phyloP scores from a whole-genome alignment of 2,797 vertebrate genomes.

The Enteromius anoplus region DNA sequence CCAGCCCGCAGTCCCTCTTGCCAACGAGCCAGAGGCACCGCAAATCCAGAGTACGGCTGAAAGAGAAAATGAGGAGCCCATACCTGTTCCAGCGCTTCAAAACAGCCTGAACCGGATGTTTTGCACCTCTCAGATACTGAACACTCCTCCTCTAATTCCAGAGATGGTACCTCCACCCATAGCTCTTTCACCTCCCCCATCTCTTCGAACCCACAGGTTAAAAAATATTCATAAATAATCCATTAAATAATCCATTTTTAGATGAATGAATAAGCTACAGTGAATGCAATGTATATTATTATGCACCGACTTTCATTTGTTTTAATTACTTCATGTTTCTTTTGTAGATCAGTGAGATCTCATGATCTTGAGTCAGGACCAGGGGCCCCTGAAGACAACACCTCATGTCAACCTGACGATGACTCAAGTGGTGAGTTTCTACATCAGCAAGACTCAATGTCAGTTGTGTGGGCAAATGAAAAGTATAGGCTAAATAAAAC shows the following conservation, averaged over 20 bases:
- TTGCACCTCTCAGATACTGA: conserved; percentile 80
- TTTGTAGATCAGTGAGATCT: conserved; percentile 76
- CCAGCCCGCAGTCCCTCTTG: conserved; percentile 75
- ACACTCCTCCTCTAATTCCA: conserved; percentile 78
- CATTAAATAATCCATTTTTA: not conserved
- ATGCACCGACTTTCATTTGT: not conserved
- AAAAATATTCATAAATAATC: not conserved
- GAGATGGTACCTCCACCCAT: conserved; percentile 69
- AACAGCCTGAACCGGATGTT: conserved; percentile 78
- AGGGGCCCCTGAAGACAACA: conserved; percentile 66
- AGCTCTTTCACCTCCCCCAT: conserved; percentile 64
- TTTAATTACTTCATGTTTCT: conserved; percentile 15
- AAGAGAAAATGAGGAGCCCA: conserved; percentile 49
- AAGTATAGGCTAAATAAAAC: not conserved
- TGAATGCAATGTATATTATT: not conserved
- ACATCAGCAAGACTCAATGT: not conserved
- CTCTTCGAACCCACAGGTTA: conserved; percentile 77
- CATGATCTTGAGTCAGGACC: conserved; percentile 75
- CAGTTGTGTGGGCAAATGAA: not conserved
- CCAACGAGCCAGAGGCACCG: conserved; percentile 47
- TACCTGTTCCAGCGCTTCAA: conserved; percentile 51
- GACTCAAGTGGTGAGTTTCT: conserved; percentile 70
- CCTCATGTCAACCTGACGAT: conserved; percentile 68
- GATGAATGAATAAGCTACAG: not conserved
- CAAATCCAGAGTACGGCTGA: conserved; percentile 45